Percentiles rank a stretch among this genome's conserved stretches.
Conservation (phyloP, 53 echinoderm and acorn worm genomes). For the Stichopus horrens region DNA sequence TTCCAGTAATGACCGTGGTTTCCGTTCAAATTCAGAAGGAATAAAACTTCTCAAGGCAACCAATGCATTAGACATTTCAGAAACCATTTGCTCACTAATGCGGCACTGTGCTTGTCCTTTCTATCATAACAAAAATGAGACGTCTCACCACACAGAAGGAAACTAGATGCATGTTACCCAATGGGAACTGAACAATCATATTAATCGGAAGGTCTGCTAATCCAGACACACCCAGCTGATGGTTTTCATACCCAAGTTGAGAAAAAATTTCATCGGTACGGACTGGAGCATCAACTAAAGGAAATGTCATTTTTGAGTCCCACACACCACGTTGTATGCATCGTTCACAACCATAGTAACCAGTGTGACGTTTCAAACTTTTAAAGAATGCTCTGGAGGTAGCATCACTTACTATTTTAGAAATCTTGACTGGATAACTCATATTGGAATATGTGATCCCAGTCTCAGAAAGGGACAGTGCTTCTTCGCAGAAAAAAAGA, state of each 20-base stretch:
- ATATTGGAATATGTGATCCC: constrained; percentile 2
- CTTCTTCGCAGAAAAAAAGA: background rate
- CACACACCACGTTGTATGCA: too few relatives aligned
- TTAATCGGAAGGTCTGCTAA: constrained; percentile 33
- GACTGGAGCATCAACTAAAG: too few relatives aligned
- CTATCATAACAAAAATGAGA: constrained; percentile 62
- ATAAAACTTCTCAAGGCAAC: constrained; percentile 30
- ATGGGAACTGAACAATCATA: constrained; percentile 63
- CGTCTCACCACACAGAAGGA: constrained; percentile 60
- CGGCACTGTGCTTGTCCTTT: constrained; percentile 45
- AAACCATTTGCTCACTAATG: constrained; percentile 27
- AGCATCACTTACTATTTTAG: constrained; percentile 56
- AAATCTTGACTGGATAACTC: constrained; percentile 9
- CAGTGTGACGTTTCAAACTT: constrained; percentile 49
- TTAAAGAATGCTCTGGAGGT: constrained; percentile 50
- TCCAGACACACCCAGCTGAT: background rate
- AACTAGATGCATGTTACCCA: constrained; percentile 68
- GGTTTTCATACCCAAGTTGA: too few relatives aligned
- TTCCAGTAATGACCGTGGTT: constrained; percentile 31
- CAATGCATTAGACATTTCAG: constrained; percentile 47
- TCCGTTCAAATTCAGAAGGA: constrained; percentile 44
- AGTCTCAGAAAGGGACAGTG: background rate
- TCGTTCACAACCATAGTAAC: constrained; percentile 49
- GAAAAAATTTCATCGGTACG: too few relatives aligned
- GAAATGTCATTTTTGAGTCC: too few relatives aligned